Evolutionary conservation across 2,797 vertebrate species (phyloP).

Genomic region (Apodemus agrarius): DNA sequence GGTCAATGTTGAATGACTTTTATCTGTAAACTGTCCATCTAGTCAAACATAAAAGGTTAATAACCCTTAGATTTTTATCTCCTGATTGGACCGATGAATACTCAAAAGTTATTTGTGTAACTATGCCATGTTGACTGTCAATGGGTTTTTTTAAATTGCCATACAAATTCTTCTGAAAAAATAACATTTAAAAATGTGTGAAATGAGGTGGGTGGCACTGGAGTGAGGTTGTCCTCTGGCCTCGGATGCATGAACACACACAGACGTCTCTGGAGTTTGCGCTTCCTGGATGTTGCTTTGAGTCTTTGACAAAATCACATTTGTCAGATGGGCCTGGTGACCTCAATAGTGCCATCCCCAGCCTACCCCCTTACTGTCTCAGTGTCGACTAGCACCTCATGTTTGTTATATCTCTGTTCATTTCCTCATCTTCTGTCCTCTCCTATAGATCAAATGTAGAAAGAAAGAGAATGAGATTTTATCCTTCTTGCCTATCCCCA

Average conservation of each 20-base stretch:
- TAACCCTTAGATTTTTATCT: not conserved
- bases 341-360: not conserved
- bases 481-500: not conserved
- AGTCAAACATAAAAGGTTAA: not conserved
- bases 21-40: slow-evolving; percentile 9
- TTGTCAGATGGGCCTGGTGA: not conserved
- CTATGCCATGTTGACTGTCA: not conserved
- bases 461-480: not conserved
- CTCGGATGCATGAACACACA: not conserved
- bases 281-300: not conserved
- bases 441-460: not conserved
- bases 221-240: not conserved
- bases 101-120: not conserved
- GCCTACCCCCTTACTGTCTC: not conserved
- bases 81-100: not conserved
- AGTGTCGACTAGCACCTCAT: not conserved
- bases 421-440: not conserved
- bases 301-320: not conserved
- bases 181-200: not conserved
- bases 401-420: not conserved
- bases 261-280: not conserved
- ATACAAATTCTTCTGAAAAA: slow-evolving; percentile 29
- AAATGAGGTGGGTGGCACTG: not conserved
- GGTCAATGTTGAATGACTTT: not conserved
- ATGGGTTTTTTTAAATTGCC: not conserved